Base-by-base conservation (phyloP, 2,888 invertebrate species). In the Cecidostiba fungosa region DNA sequence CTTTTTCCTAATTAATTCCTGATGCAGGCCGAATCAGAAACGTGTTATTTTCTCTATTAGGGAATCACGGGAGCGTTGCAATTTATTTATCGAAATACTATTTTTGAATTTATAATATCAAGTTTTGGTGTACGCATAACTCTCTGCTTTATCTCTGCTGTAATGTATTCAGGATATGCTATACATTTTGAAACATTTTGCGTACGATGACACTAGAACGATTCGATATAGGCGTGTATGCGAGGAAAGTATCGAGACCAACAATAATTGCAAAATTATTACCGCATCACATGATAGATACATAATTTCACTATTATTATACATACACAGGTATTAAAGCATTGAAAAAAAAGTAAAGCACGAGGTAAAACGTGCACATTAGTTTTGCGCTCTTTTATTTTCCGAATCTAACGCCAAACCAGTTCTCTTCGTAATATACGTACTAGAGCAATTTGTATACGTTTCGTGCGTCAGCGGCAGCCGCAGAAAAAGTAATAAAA, bases 371-470 rank as follows among this genome's bases (percentile, higher is more conserved):
- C 54, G 59, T 54, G 50, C 77, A 12, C 70, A 83, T 83, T 83
- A 83, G 43, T 72, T 77, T 77, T 59, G 14, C 59, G 39, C 26
- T 83, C 59, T 36, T 77, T 77, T 83, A 70, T 77, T 83, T 77
- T 77, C 19, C n/a, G 54, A 43, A 66, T 77, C 70, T 83, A 77
- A 23, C 39, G 77, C 59, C 43, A 83, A 83, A 83, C 83, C 83
- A 77, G 83, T 83, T 83, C 72, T 43, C 43, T 59, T 19, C 23
- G 54, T 59, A 83, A 77, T 66, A 32, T 39, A 36, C 47, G 59
- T 50, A 62, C 73, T 73, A 66, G 50, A 26, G 74, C 79, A 74
- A 84, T 84, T 84, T 79, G 66, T 83, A 74, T 74, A 78, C 78
- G 50, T 84, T 73, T 79, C 74, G 74, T 81, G 73, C 73, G 43